Evolutionary conservation across 2,113 vertebrate species (phyloP).

Genomic region (Chascanopsetta lugubris): DNA sequence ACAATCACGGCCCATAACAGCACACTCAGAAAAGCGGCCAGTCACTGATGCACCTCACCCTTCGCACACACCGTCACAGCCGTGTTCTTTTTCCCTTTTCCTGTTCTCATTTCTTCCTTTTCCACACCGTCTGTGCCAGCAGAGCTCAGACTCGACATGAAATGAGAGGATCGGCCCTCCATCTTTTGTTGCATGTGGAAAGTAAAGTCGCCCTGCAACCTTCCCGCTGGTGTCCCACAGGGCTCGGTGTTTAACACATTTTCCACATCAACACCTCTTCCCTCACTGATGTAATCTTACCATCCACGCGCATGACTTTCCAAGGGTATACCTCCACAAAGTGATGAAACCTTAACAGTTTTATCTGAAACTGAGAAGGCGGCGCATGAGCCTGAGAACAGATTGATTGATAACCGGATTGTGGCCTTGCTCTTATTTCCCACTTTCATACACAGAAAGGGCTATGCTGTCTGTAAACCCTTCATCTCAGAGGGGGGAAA

Average conservation of each 20-base stretch:
- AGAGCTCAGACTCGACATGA: background rate
- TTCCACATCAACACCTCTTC: background rate
- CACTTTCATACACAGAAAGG: background rate
- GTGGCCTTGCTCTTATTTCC: constrained; percentile 1
- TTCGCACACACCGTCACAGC: background rate
- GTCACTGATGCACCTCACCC: background rate
- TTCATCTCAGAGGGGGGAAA: background rate
- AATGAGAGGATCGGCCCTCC: too few relatives aligned
- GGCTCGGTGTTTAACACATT: background rate
- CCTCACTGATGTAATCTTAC: constrained; percentile 2
- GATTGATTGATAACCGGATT: background rate
- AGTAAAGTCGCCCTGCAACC: background rate
- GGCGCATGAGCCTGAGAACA: background rate
- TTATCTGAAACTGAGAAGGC: background rate
- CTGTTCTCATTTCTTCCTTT: background rate
- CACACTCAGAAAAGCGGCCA: background rate
- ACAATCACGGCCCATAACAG: background rate
- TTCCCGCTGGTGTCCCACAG: background rate
- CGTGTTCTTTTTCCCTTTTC: background rate
- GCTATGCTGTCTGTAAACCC: background rate
- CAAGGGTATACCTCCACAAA: background rate
- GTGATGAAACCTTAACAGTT: background rate
- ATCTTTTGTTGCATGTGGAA: constrained; percentile 8
- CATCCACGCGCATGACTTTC: constrained; percentile 1
- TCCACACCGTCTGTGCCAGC: background rate